Conservation (phyloP, 2,113 vertebrate species). For the Thymallus thymallus region DNA sequence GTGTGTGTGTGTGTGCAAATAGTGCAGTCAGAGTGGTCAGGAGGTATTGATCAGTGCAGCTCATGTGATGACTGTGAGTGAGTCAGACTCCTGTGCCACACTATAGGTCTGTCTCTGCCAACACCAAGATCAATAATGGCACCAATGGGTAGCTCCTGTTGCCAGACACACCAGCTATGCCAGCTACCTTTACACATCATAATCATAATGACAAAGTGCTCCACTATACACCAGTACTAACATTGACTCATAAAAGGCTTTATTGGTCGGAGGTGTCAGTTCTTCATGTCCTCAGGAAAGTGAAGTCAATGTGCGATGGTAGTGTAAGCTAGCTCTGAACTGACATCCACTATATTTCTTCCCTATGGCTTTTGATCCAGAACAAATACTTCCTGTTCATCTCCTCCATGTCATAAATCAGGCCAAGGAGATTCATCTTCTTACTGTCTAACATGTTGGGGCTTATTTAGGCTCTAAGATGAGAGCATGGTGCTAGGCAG, state of each 20-base stretch:
- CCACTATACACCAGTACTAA: too few species aligned
- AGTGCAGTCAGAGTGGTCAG: neutral
- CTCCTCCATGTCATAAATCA: slow-evolving; percentile 31
- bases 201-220: too few species aligned
- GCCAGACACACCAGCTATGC: neutral
- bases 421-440: slow-evolving; percentile 44
- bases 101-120: neutral
- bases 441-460: slow-evolving; percentile 24
- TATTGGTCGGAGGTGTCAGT: too few species aligned
- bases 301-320: too few species aligned
- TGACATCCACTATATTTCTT: too few species aligned
- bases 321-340: too few species aligned
- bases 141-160: neutral
- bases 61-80: neutral
- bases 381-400: slow-evolving; percentile 9
- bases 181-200: neutral
- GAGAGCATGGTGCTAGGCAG: neutral
- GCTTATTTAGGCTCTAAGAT: slow-evolving; percentile 47
- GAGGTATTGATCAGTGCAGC: neutral
- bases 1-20: neutral
- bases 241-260: too few species aligned
- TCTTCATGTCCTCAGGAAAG: too few species aligned
- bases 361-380: neutral
- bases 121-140: neutral
- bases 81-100: neutral